phyloP scores from a whole-genome alignment of 2,797 vertebrate species.

The Xiphorhynchus erythropygius region DNA sequence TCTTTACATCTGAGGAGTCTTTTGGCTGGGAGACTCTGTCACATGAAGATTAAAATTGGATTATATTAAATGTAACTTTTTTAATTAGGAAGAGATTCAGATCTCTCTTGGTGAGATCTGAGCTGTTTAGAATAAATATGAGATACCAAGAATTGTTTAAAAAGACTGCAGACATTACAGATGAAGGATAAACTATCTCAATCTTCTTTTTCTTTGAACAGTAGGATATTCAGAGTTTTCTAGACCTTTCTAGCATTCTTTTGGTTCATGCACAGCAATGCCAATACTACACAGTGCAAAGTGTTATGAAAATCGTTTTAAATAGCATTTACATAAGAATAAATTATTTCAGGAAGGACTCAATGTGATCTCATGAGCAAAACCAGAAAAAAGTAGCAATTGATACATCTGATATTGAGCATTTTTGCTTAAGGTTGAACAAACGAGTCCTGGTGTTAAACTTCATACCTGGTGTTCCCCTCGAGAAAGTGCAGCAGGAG shows the following conservation, averaged over 20 bases:
- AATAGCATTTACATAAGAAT: neutral
- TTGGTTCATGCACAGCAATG: neutral
- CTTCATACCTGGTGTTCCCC: constrained; percentile 16
- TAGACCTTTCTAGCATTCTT: neutral
- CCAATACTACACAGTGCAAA: neutral
- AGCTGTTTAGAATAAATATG: constrained; percentile 4
- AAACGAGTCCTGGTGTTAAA: constrained; percentile 61
- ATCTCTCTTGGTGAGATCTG: neutral
- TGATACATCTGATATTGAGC: neutral
- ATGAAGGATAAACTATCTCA: neutral
- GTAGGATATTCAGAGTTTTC: neutral
- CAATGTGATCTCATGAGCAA: neutral
- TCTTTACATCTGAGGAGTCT: constrained; percentile 18
- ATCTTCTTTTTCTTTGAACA: neutral
- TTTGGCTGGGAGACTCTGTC: neutral
- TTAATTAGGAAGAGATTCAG: constrained; percentile 20
- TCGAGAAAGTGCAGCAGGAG: constrained; percentile 53
- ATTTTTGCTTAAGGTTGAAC: constrained; percentile 69
- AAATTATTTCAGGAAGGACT: neutral
- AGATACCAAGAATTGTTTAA: neutral
- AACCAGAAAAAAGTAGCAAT: neutral
- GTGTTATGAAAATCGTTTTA: neutral
- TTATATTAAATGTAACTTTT: neutral
- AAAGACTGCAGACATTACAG: neutral
- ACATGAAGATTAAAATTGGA: neutral